A percentile compares a stretch with the other conserved stretches of the same genome.
Evolutionary conservation across 2,888 invertebrate genomes (phyloP).

Genomic region (Laspeyria flexula): DNA sequence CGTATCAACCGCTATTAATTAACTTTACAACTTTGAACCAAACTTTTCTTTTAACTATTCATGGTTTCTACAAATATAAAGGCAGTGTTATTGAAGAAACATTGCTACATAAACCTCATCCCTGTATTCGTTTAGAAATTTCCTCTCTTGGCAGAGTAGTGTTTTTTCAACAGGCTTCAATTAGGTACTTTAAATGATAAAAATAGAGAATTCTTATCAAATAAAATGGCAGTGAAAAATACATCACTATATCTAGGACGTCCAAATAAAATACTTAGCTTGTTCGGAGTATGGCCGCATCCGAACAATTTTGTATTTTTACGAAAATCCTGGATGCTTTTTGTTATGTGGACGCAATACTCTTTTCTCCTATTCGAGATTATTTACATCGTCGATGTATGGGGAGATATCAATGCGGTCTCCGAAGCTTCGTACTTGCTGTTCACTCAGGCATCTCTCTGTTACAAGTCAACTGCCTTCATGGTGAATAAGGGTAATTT

Average conservation of each 20-base stretch:
- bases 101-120: not conserved
- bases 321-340: slow-evolving; percentile 51
- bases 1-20: slow-evolving; percentile 22
- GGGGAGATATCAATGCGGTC: slow-evolving; percentile 71
- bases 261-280: slow-evolving; percentile 58
- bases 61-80: slow-evolving; percentile 3
- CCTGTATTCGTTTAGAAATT: no score
- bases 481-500: slow-evolving; percentile 59
- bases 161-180: no score
- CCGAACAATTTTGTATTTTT: slow-evolving; percentile 46
- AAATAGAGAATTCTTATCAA: no score
- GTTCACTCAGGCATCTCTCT: slow-evolving; percentile 73
- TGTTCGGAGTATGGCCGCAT: slow-evolving; percentile 66
- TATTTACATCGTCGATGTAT: slow-evolving; percentile 65
- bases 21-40: slow-evolving; percentile 25
- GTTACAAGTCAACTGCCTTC: slow-evolving; percentile 69
- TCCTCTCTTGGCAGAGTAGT: no score
- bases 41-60: slow-evolving; percentile 18
- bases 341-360: slow-evolving; percentile 64
- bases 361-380: slow-evolving; percentile 69
- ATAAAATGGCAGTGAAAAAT: slow-evolving; percentile 50
- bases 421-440: slow-evolving; percentile 71
- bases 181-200: no score
- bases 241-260: slow-evolving; percentile 57
- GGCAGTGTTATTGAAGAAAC: not conserved